Base-by-base conservation (phyloP, 2,888 invertebrate genomes). In the Drosophila fungiperda region DNA sequence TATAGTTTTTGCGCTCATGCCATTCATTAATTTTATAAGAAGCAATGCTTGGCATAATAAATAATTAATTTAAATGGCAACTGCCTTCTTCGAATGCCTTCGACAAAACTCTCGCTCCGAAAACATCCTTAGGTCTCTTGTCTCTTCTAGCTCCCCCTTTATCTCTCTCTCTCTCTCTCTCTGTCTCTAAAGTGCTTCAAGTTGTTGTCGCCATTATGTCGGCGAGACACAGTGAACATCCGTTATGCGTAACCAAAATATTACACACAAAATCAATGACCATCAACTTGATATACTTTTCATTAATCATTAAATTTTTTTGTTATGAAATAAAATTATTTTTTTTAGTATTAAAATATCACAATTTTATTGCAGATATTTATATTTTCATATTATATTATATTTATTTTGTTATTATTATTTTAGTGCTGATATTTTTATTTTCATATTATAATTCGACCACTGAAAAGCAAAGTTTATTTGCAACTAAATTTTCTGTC, bases 21-120 rank as follows among this genome's bases (percentile, higher is more conserved):
- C 90, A 86, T 91, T 92, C 91, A 92, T 92, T 92, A 90, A 91
- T 91, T 91, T 91, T 88, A 84, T 82, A 92, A 91, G 89, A 91
- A 90, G 89, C 90, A 89, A 83, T 83, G 90, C 88, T 82, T 78
- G 81, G 82, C 84, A 81, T 84, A 89, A 90, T 90, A 91, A 92
- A 92, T 92, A 91, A 91, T 91, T 91, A 89, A 91, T 91, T 91
- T 89, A 89, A 91, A 90, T 84, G 83, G 82, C 77, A 83, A 61
- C 73, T 67, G 68, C 60, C 73, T 73, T 57, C 63, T 73, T 52
- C 63, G 58, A 60, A 52, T 64, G 66, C 35, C 65, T 15, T 45
- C 42, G 64, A 61, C 62, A 68, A 73, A 73, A 69, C 55, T 15
- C 32, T 36, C 26, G 15, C 54, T 36, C 17, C 35, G 67, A 26